Evolutionary conservation across 2,888 invertebrate species (phyloP).

Genomic region (Thera obeliscata): DNA sequence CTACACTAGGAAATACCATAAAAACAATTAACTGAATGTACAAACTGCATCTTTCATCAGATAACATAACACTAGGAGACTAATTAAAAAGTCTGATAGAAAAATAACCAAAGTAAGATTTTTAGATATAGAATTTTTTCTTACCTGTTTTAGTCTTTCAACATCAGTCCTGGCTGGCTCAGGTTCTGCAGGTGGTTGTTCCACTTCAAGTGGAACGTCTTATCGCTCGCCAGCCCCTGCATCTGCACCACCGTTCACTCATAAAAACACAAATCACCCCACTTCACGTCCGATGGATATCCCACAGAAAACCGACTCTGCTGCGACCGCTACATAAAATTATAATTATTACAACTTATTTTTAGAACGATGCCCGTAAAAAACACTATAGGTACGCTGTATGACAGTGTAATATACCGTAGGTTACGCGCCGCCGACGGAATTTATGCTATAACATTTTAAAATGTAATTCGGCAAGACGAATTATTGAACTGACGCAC

Average conservation of each 20-base stretch:
- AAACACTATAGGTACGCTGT: constrained; percentile 85
- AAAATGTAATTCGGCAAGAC: constrained; percentile 71
- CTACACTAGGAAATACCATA: no score
- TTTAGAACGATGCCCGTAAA: constrained; percentile 85
- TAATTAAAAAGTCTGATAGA: not conserved
- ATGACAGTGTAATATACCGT: constrained; percentile 83
- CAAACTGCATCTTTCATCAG: no score
- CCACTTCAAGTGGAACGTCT: constrained; percentile 89
- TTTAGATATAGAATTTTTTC: constrained; percentile 25
- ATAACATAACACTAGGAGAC: no score
- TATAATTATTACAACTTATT: constrained; percentile 85
- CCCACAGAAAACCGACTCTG: constrained; percentile 80
- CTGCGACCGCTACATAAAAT: constrained; percentile 84
- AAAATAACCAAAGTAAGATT: not conserved
- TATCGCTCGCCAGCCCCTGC: constrained; percentile 86
- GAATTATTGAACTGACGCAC: constrained; percentile 66
- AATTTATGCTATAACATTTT: constrained; percentile 80
- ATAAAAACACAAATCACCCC: constrained; percentile 72
- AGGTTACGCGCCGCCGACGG: constrained; percentile 83
- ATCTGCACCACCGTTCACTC: constrained; percentile 81
- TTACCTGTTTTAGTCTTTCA: constrained; percentile 78
- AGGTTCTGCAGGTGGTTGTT: constrained; percentile 90
- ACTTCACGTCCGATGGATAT: constrained; percentile 72
- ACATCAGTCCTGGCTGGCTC: constrained; percentile 84
- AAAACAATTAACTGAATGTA: no score